Percentiles rank a stretch among this genome's conserved stretches.
Evolutionary conservation across 2,888 invertebrate species (phyloP).

Genomic region (Troilus luridus): DNA sequence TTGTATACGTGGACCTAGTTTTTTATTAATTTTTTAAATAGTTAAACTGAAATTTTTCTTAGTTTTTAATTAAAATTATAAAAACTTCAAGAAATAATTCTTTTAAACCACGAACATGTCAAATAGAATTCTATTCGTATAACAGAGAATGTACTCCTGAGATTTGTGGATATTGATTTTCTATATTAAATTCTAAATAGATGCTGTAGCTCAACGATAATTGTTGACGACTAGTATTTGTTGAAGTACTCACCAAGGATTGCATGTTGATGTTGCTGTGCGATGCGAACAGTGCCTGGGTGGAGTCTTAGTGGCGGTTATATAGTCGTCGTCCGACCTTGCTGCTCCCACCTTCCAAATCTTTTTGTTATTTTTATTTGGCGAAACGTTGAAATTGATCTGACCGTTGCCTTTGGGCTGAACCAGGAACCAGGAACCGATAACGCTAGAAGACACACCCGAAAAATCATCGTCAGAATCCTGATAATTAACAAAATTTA

Average conservation of each 20-base stretch:
- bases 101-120: too few relatives aligned
- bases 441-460: background rate
- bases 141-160: background rate
- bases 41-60: background rate
- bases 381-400: slow-evolving; percentile 25
- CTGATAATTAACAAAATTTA: background rate
- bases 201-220: background rate
- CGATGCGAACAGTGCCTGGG: background rate
- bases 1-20: too few relatives aligned
- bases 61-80: background rate
- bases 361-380: slow-evolving; percentile 27
- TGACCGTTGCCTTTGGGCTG: background rate
- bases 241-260: background rate
- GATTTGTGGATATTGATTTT: background rate
- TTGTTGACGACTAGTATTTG: background rate
- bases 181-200: background rate
- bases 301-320: background rate
- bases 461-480: background rate
- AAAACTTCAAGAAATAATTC: background rate
- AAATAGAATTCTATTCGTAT: too few relatives aligned
- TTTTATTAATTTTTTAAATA: too few relatives aligned
- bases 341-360: slow-evolving; percentile 27
- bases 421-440: slow-evolving; percentile 2
- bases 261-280: slow-evolving; percentile 19
- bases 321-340: slow-evolving; percentile 27